Base-by-base conservation (phyloP, 2,113 vertebrate genomes). In the Vulpes vulpes region DNA sequence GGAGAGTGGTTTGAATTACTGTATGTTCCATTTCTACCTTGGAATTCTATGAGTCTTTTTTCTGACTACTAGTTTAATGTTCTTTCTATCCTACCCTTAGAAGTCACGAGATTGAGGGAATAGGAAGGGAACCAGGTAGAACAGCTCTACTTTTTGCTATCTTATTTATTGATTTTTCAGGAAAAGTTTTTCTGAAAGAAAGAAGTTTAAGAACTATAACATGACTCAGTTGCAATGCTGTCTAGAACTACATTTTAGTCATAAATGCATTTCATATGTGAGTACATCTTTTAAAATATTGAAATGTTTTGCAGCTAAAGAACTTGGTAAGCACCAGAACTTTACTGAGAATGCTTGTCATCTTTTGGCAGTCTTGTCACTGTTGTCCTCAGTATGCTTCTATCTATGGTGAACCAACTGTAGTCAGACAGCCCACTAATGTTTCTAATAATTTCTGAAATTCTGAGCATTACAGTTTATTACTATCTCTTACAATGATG, bases 361-460 rank as follows among this genome's bases (percentile, higher is more conserved):
- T 78, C 32, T 96, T 94, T 90, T 96, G 62, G 64, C 62, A 95
- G 62, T 19, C n/a, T 65, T 60, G 69, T 95, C 80, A 95, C 30
- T 92, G 62, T 53, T 73, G 35, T 57, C 32, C 32, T 71, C 85
- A 76, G 57, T 69, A 23, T 83, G 67, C 12, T 94, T 93, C 51
- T 92, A 35, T 95, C 38, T 86, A 32, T 83, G 51, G 55, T 32
- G 51, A 86, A 64, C 30, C n/a, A 20, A 79, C 27, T 94, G 53
- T 95, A 81, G 25, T 89, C 25, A 91, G 79, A 94, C 30, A 89
- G 4, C 11, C 8, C 23, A 76, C 38, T 74, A 79, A 95, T 74
- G n/a, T 79, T 93, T 93, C 27, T 84, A 89, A 90, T 87, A 92
- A 78, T 65, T 96, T 97, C 32, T 65, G 71, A 96, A 94, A 94